Conservation (phyloP, 1,140 invertebrate species). For the Heliconius eleuchia region DNA sequence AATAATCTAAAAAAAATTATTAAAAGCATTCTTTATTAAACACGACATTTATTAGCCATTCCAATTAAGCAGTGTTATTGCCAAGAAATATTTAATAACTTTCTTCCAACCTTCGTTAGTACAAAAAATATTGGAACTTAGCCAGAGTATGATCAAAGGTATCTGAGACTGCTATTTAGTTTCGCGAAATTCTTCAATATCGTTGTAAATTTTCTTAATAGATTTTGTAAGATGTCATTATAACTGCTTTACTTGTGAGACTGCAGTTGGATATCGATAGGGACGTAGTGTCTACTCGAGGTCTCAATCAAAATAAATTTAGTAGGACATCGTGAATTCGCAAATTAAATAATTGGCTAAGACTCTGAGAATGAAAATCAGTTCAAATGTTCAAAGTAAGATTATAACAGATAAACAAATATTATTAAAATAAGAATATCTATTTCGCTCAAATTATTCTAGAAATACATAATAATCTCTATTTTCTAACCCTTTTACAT, state of each 20-base stretch:
- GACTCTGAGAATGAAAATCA: too few relatives aligned
- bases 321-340: background rate
- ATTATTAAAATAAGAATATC: too few relatives aligned
- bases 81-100: slow-evolving; percentile 23
- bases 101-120: slow-evolving; percentile 20
- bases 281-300: background rate
- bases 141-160: slow-evolving; percentile 5
- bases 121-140: slow-evolving; percentile 6
- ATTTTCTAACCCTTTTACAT: too few relatives aligned
- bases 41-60: background rate
- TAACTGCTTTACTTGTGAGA: background rate
- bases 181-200: slow-evolving; percentile 6
- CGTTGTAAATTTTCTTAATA: slow-evolving; percentile 2
- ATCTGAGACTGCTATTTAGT: slow-evolving; percentile 18
- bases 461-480: too few relatives aligned
- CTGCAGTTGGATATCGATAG: slow-evolving; percentile 6
- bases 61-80: background rate
- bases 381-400: background rate
- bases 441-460: too few relatives aligned
- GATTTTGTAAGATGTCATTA: slow-evolving; percentile 5
- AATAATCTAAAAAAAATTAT: background rate
- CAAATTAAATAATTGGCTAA: too few relatives aligned
- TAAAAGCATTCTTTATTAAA: background rate
- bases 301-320: background rate
- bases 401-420: background rate